Percentiles rank a stretch among this genome's conserved stretches.
phyloP scores from a whole-genome alignment of 2,888 invertebrate genomes.

The Synanthedon formicaeformis region DNA sequence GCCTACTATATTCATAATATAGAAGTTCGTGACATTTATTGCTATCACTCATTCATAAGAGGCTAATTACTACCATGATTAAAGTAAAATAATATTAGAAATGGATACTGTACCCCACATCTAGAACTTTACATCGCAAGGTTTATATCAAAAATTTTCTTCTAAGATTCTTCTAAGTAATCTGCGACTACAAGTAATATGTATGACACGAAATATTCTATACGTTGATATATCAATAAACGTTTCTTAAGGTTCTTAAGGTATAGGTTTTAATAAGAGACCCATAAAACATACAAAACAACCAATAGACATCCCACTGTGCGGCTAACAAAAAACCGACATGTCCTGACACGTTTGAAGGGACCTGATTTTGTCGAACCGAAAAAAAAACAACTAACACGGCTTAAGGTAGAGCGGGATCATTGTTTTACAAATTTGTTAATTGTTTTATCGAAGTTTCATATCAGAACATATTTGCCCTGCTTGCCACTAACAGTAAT shows the following conservation, averaged over 20 bases:
- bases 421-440: conserved; percentile 53
- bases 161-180: too few relatives aligned
- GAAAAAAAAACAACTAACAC: conserved; percentile 22
- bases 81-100: too few relatives aligned
- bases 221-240: conserved; percentile 46
- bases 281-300: conserved; percentile 59
- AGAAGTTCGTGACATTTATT: too few relatives aligned
- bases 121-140: too few relatives aligned
- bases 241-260: conserved; percentile 17
- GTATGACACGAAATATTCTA: not conserved
- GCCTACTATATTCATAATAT: too few relatives aligned
- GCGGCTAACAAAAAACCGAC: conserved; percentile 45
- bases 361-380: conserved; percentile 53
- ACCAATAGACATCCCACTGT: conserved; percentile 49
- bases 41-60: too few relatives aligned
- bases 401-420: conserved; percentile 28
- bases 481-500: too few relatives aligned
- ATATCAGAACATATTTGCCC: conserved; percentile 8
- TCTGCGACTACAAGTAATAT: too few relatives aligned
- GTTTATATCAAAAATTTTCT: too few relatives aligned
- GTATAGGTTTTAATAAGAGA: conserved; percentile 52
- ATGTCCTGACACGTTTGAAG: conserved; percentile 62
- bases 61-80: too few relatives aligned
- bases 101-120: too few relatives aligned
- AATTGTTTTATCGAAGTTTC: conserved; percentile 32